Conservation (phyloP, 2,888 invertebrate genomes). For the Caenorhabditis sulstoni region DNA sequence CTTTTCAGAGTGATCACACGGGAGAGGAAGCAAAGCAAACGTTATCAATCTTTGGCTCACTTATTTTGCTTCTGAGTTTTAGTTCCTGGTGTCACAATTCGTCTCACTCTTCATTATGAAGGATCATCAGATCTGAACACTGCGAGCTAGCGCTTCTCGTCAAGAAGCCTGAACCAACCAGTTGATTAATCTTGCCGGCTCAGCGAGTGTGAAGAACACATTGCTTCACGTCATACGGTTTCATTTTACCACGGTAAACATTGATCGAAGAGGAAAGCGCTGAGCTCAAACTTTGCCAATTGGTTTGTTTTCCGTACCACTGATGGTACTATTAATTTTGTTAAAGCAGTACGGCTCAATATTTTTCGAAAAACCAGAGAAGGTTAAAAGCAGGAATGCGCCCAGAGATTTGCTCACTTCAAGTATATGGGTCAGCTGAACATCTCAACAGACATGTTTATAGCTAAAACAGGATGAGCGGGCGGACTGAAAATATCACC, state of each 20-base stretch:
- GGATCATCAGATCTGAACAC: constrained; percentile 40
- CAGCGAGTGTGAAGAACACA: constrained; percentile 52
- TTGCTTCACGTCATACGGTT: constrained; percentile 57
- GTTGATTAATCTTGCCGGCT: constrained; percentile 47
- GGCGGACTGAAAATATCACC: constrained; percentile 11
- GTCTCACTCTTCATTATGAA: constrained; percentile 23
- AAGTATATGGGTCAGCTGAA: constrained; percentile 1
- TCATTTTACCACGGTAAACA: constrained; percentile 56
- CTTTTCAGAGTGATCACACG: constrained; percentile 27
- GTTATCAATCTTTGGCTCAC: constrained; percentile 46
- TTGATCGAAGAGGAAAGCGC: constrained; percentile 20
- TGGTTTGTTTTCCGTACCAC: constrained; percentile 16
- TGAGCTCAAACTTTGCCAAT: constrained; percentile 29
- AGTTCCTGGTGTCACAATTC: constrained; percentile 26
- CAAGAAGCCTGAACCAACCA: constrained; percentile 20
- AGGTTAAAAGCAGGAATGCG: neutral
- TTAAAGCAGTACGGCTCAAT: constrained; percentile 20
- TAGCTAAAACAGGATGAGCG: neutral
- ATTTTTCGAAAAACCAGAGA: constrained; percentile 7
- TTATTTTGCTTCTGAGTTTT: constrained; percentile 27
- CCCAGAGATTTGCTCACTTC: constrained; percentile 6
- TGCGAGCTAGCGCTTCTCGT: constrained; percentile 8
- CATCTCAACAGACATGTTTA: constrained; percentile 18
- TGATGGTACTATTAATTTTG: constrained; percentile 37
- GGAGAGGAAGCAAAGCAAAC: constrained; percentile 1